phyloP scores from a whole-genome alignment of 2,888 invertebrate genomes.

The Tridacna crocea region DNA sequence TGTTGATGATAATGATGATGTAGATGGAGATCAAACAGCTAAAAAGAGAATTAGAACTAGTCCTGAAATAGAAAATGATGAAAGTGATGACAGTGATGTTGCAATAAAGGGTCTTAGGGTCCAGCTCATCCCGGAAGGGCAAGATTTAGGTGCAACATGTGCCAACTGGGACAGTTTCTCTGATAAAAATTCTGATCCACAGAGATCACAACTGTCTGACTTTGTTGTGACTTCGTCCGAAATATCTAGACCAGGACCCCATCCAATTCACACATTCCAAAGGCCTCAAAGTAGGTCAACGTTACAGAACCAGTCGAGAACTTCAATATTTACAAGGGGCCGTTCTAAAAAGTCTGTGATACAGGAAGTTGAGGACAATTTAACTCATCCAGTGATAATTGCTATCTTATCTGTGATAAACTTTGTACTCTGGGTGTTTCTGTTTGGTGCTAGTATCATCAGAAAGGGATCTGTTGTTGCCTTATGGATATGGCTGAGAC shows the following conservation, averaged over 20 bases:
- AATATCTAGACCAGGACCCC: slow-evolving; percentile 25
- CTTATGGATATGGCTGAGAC: slow-evolving; percentile 61
- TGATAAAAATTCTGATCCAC: slow-evolving; percentile 5
- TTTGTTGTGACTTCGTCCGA: background rate
- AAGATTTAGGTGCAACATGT: background rate
- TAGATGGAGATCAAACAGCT: slow-evolving; percentile 37
- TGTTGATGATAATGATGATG: slow-evolving; percentile 2
- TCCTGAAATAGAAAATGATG: slow-evolving; percentile 41
- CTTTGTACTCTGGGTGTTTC: slow-evolving; percentile 62
- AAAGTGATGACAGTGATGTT: slow-evolving; percentile 19
- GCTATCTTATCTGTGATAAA: slow-evolving; percentile 65
- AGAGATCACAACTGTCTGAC: slow-evolving; percentile 2
- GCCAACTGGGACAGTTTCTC: background rate
- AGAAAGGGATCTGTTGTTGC: slow-evolving; percentile 55
- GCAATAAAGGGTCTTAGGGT: slow-evolving; percentile 24
- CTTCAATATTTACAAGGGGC: slow-evolving; percentile 50
- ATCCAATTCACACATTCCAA: slow-evolving; percentile 62
- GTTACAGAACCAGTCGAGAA: slow-evolving; percentile 37
- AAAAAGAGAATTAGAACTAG: slow-evolving; percentile 42
- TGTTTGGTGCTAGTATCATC: slow-evolving; percentile 56
- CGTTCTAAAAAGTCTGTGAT: slow-evolving; percentile 62
- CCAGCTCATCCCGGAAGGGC: slow-evolving; percentile 21
- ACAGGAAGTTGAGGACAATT: slow-evolving; percentile 54
- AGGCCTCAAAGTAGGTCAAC: slow-evolving; percentile 34
- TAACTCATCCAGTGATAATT: slow-evolving; percentile 53